Percentiles rank a stretch among this genome's conserved stretches.
These are phyloP conservation scores for Zaprionus ornatus DNA, from an alignment of 1,140 invertebrate species.

Conservation along the genomic window DNA sequence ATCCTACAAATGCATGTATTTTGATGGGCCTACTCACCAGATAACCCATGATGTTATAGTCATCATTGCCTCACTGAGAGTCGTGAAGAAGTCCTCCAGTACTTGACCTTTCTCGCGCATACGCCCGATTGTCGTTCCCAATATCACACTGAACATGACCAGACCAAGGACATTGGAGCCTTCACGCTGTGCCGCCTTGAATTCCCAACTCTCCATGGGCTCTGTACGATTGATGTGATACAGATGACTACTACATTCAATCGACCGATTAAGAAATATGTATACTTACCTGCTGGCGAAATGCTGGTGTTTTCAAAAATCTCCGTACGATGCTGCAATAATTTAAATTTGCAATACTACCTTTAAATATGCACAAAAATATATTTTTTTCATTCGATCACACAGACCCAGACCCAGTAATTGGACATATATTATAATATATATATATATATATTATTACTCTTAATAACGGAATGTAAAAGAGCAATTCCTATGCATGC, in stretches of 20 bases:
- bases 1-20: too few relatives aligned
- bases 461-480: too few relatives aligned
- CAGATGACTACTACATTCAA: not conserved
- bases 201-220: constrained; percentile 86
- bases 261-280: not conserved
- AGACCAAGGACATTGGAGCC: constrained; percentile 92
- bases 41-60: constrained; percentile 94
- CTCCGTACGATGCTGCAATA: constrained; percentile 84
- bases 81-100: constrained; percentile 90
- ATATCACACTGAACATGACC: constrained; percentile 90
- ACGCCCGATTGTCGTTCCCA: constrained; percentile 91
- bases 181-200: constrained; percentile 86
- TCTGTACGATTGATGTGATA: constrained; percentile 40
- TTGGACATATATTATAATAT: too few relatives aligned
- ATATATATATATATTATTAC: too few relatives aligned
- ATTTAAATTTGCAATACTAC: not conserved
- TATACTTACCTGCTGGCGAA: constrained; percentile 75
- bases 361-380: too few relatives aligned
- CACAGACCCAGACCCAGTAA: too few relatives aligned
- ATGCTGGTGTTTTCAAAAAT: constrained; percentile 84
- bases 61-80: constrained; percentile 93
- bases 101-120: constrained; percentile 90
- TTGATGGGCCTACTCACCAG: constrained; percentile 85
- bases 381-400: too few relatives aligned
- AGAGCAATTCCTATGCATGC: too few relatives aligned